phyloP scores from a whole-genome alignment of 2,888 invertebrate genomes.

The Colletes collaris region DNA sequence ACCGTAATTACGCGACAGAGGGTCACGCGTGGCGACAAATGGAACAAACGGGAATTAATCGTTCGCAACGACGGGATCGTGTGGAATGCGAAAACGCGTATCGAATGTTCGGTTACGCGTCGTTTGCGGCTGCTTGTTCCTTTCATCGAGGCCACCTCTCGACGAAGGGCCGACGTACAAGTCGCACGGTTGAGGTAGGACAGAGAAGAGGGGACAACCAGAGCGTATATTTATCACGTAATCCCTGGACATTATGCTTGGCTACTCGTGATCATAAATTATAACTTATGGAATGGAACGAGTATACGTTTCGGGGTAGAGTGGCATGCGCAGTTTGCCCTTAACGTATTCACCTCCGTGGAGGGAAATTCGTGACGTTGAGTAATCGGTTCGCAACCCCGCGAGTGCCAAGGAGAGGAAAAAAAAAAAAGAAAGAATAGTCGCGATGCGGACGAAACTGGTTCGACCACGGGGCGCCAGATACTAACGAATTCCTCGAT shows the following conservation, averaged over 20 bases:
- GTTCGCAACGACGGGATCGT: too few species aligned
- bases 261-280: slow-evolving; percentile 58
- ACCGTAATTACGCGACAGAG: too few species aligned
- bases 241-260: slow-evolving; percentile 52
- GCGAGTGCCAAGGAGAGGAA: not conserved
- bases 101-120: slow-evolving; percentile 29
- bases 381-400: slow-evolving; percentile 35
- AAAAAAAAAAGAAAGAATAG: slow-evolving; percentile 16
- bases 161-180: too few species aligned
- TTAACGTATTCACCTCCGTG: slow-evolving; percentile 49
- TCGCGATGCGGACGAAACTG: slow-evolving; percentile 1
- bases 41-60: too few species aligned
- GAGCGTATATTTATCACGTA: slow-evolving; percentile 55
- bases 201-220: not conserved
- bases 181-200: not conserved
- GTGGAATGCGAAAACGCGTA: not conserved
- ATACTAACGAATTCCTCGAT: not conserved
- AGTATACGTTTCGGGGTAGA: slow-evolving; percentile 51
- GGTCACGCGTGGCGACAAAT: too few species aligned
- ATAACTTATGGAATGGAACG: slow-evolving; percentile 59
- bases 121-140: slow-evolving; percentile 12
- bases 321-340: slow-evolving; percentile 48
- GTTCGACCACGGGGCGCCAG: not conserved
- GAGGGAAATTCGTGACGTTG: slow-evolving; percentile 48
- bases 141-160: slow-evolving; percentile 20